phyloP scores from a whole-genome alignment of 2,888 invertebrate species.

The Aspidapion aeneum region DNA sequence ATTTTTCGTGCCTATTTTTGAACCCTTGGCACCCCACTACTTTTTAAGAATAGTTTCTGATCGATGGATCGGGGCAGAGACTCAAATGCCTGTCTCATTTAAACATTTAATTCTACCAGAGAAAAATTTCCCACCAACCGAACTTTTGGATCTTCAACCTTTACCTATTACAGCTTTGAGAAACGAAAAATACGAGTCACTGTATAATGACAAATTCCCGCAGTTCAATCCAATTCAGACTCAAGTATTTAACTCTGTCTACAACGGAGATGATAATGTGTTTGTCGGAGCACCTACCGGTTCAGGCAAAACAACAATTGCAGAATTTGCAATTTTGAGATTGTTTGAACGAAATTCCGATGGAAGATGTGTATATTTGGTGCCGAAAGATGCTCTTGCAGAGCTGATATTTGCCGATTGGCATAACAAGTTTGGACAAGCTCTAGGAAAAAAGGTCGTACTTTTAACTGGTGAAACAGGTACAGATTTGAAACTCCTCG shows the following conservation, averaged over 20 bases:
- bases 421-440: slow-evolving; percentile 81
- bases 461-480: slow-evolving; percentile 90
- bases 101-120: slow-evolving; percentile 96
- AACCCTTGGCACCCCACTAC: slow-evolving; percentile 97
- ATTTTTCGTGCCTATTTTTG: slow-evolving; percentile 98
- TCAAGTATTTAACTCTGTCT: slow-evolving; percentile 97
- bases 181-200: slow-evolving; percentile 78
- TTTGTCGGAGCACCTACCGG: slow-evolving; percentile 93
- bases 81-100: slow-evolving; percentile 94
- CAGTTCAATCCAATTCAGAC: slow-evolving; percentile 99
- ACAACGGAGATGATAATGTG: slow-evolving; percentile 97
- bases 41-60: slow-evolving; percentile 89
- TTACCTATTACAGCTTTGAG: slow-evolving; percentile 90
- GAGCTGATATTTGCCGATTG: slow-evolving; percentile 89
- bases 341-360: slow-evolving; percentile 70
- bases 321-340: slow-evolving; percentile 92
- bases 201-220: slow-evolving; percentile 82
- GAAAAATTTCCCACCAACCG: slow-evolving; percentile 97
- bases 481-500: slow-evolving; percentile 89
- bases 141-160: slow-evolving; percentile 94
- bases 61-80: slow-evolving; percentile 93
- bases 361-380: slow-evolving; percentile 90
- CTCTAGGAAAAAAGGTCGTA: slow-evolving; percentile 82
- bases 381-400: slow-evolving; percentile 89
- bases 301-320: slow-evolving; percentile 91